Evolutionary conservation across 2,888 invertebrate genomes (phyloP).

Genomic region (Sarcophaga variegata): DNA sequence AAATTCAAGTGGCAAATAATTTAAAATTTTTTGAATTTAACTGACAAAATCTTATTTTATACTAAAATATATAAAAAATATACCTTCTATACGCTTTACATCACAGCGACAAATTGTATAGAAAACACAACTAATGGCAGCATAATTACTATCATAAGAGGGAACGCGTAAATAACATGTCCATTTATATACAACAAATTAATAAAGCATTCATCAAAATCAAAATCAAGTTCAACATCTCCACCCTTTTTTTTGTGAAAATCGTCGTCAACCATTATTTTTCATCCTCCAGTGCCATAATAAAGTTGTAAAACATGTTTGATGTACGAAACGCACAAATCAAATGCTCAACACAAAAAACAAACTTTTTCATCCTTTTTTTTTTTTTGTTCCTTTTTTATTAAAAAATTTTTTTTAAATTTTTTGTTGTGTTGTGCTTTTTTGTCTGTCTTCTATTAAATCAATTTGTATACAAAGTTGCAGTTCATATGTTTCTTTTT

Average conservation of each 20-base stretch:
- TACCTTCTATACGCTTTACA: too few species aligned
- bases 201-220: conserved; percentile 14
- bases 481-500: conserved; percentile 47
- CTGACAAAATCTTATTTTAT: too few species aligned
- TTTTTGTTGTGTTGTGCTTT: too few species aligned
- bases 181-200: conserved; percentile 20
- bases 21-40: too few species aligned
- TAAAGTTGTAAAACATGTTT: conserved; percentile 50
- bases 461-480: conserved; percentile 67
- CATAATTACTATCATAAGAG: not conserved
- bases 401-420: not conserved
- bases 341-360: conserved; percentile 30
- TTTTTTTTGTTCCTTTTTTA: conserved; percentile 17
- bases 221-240: conserved; percentile 26
- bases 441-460: conserved; percentile 30
- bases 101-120: too few species aligned
- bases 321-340: conserved; percentile 8
- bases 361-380: conserved; percentile 43
- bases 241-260: conserved; percentile 18
- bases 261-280: conserved; percentile 10
- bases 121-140: not conserved
- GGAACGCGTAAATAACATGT: not conserved
- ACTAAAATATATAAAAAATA: too few species aligned
- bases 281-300: conserved; percentile 21
- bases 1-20: too few species aligned